These are phyloP conservation scores for Cyprinodon variegatus DNA, from an alignment of 2,113 vertebrate genomes.

Conservation along the genomic window DNA sequence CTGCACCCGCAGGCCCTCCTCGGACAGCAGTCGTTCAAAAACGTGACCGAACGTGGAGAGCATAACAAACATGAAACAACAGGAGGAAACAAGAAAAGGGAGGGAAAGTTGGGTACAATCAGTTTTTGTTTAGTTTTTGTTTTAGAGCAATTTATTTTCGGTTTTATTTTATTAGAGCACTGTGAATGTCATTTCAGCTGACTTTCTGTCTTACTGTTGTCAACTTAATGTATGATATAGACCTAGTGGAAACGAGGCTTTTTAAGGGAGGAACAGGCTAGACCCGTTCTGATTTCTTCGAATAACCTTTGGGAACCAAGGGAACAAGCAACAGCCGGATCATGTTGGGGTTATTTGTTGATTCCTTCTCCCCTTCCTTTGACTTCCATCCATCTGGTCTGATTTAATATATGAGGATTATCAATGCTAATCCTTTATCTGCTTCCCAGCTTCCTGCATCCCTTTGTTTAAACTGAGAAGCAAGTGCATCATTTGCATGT, in stretches of 20 bases:
- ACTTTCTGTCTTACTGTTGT: constrained; percentile 59
- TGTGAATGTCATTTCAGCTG: constrained; percentile 77
- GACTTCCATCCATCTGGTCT: constrained; percentile 15
- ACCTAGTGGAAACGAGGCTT: constrained; percentile 29
- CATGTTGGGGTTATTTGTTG: constrained; percentile 4
- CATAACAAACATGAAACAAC: constrained; percentile 2
- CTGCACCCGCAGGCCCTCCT: constrained; percentile 49
- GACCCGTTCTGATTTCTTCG: constrained; percentile 5
- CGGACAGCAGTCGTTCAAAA: constrained; percentile 13
- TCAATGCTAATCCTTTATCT: background rate
- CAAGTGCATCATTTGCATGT: constrained; percentile 21
- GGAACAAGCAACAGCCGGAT: constrained; percentile 21
- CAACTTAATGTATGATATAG: constrained; percentile 54
- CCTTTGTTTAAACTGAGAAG: constrained; percentile 33
- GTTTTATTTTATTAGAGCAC: constrained; percentile 68
- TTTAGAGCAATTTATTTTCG: constrained; percentile 50
- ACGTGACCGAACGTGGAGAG: constrained; percentile 32
- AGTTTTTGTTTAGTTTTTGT: constrained; percentile 36
- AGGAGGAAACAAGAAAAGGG: background rate
- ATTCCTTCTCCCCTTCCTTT: background rate
- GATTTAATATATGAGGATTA: constrained; percentile 16
- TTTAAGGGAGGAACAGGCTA: constrained; percentile 11
- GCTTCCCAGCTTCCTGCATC: constrained; percentile 13
- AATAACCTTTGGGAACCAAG: constrained; percentile 4
- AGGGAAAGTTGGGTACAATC: constrained; percentile 26